phyloP scores from a whole-genome alignment of 1,140 invertebrate species.

The Chymomyza costata region DNA sequence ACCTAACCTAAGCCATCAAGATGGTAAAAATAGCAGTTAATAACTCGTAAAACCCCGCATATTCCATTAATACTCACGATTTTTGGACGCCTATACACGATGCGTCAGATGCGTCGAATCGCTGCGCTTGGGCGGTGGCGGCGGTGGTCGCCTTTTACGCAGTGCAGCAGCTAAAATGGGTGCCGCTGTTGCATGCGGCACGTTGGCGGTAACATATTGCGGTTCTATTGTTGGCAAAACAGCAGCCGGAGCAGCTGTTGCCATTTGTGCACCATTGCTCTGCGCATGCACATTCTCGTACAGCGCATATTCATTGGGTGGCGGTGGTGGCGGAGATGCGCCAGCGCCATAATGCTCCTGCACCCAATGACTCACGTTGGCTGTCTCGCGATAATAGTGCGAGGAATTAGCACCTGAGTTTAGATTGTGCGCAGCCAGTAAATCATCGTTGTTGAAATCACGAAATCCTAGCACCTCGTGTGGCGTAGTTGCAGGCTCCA shows the following conservation, averaged over 20 bases:
- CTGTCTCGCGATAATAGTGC: constrained; percentile 84
- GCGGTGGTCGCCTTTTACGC: constrained; percentile 81
- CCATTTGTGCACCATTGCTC: constrained; percentile 27
- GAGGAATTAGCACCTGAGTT: constrained; percentile 63
- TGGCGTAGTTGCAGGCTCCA: constrained; percentile 88
- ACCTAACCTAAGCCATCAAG: too few species aligned
- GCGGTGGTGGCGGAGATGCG: constrained; percentile 1
- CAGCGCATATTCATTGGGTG: constrained; percentile 63
- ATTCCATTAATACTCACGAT: too few species aligned
- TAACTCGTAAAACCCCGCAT: too few species aligned
- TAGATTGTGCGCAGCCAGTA: constrained; percentile 60
- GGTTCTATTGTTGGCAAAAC: constrained; percentile 7
- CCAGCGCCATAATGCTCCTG: constrained; percentile 86
- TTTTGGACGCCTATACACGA: constrained; percentile 57
- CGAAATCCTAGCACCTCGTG: constrained; percentile 93
- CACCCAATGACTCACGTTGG: constrained; percentile 92
- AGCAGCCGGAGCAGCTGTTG: background rate
- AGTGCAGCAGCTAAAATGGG: constrained; percentile 30
- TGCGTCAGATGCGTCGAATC: constrained; percentile 84
- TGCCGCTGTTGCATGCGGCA: constrained; percentile 32
- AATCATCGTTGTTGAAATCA: constrained; percentile 77
- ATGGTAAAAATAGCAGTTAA: too few species aligned
- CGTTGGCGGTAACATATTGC: constrained; percentile 25
- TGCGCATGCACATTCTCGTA: constrained; percentile 74
- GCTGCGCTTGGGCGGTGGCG: constrained; percentile 86